A percentile compares a stretch with the other conserved stretches of the same genome.
These are phyloP conservation scores for Lepidonotus clava DNA, from an alignment of 2,888 invertebrate species.

Conservation along the genomic window DNA sequence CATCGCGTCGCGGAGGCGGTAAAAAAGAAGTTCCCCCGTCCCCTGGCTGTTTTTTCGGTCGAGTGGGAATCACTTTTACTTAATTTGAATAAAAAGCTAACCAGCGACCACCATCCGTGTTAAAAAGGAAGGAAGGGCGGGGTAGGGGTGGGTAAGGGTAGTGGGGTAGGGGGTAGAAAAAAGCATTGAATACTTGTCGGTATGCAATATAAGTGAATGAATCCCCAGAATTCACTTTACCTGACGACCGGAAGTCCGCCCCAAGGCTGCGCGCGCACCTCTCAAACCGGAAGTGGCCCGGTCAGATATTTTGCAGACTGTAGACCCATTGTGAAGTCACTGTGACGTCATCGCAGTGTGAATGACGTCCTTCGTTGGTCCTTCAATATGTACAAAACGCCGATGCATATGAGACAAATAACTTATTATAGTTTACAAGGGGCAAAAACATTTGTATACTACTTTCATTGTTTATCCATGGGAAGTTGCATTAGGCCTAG, in stretches of 20 bases:
- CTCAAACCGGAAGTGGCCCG: background rate
- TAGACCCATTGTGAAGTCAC: background rate
- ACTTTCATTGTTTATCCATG: no score
- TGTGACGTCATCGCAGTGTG: background rate
- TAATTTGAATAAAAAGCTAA: conserved; percentile 14
- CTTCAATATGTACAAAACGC: no score
- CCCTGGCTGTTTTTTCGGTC: background rate
- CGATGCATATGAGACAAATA: no score
- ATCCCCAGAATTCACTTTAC: no score
- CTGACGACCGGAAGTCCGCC: conserved; percentile 20
- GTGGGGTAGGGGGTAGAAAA: background rate
- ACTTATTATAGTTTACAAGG: no score
- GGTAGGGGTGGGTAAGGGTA: no score
- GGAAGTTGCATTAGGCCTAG: no score
- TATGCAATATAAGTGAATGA: no score
- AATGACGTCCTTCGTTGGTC: background rate
- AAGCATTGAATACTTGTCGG: background rate
- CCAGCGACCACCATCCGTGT: background rate
- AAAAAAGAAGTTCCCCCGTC: background rate
- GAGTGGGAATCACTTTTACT: conserved; percentile 29
- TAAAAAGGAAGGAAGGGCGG: background rate
- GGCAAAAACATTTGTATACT: no score
- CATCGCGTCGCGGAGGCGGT: background rate
- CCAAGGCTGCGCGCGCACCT: background rate
- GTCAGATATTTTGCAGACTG: background rate